These are phyloP conservation scores for Scomber scombrus DNA, from an alignment of 2,113 vertebrate species.

Conservation along the genomic window DNA sequence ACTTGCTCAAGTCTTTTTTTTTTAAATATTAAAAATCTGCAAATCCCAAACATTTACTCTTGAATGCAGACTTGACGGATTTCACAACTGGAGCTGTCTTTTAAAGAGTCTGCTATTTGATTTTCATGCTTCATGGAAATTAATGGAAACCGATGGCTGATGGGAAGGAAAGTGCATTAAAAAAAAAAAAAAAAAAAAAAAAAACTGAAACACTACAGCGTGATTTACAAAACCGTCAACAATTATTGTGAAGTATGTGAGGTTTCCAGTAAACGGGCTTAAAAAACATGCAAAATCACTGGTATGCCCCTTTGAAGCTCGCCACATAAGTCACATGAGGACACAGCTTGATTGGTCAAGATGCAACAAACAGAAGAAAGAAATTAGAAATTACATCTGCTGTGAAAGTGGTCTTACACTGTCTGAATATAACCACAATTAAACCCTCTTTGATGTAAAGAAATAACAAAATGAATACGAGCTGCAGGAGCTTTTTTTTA, in stretches of 20 bases:
- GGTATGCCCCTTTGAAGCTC: neutral
- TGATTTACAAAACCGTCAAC: neutral
- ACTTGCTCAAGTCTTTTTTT: no score
- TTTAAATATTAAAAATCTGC: no score
- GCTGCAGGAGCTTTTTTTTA: neutral
- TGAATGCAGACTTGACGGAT: no score
- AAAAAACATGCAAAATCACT: neutral
- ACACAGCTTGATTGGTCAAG: slow-evolving; percentile 24
- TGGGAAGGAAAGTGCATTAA: neutral
- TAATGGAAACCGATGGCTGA: no score
- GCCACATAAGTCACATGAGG: slow-evolving; percentile 14
- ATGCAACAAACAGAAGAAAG: neutral
- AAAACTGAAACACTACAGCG: neutral
- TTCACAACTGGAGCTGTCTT: no score
- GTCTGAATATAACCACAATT: slow-evolving; percentile 6
- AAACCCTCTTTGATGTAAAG: neutral
- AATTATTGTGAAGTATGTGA: neutral
- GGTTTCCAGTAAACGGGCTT: neutral
- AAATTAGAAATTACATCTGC: slow-evolving; percentile 15
- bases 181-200: fast-evolving
- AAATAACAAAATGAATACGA: neutral
- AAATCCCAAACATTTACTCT: no score
- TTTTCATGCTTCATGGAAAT: no score
- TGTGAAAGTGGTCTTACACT: slow-evolving; percentile 16
- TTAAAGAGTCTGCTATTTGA: no score